Evolutionary conservation across 2,113 vertebrate species (phyloP).

Genomic region (Thomomys bottae): DNA sequence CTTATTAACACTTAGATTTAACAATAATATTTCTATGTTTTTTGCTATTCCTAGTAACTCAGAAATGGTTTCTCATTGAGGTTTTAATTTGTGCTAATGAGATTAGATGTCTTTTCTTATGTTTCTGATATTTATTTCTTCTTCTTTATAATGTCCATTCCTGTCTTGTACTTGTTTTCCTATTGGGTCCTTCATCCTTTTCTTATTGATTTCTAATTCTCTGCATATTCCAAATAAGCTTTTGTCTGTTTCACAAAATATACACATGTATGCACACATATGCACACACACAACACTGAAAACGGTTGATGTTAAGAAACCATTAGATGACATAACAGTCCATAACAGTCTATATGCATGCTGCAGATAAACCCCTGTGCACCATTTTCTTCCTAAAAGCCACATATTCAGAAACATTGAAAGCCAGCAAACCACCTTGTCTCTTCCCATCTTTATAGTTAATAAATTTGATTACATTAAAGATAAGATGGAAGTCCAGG

Average conservation of each 20-base stretch:
- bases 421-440: neutral
- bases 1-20: conserved; percentile 2
- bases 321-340: too few species aligned
- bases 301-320: too few species aligned
- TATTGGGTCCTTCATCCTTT: neutral
- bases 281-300: too few species aligned
- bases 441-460: neutral
- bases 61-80: neutral
- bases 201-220: neutral
- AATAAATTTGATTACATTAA: neutral
- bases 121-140: conserved; percentile 5
- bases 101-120: neutral
- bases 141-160: neutral
- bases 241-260: neutral
- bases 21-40: neutral
- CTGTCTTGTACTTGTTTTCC: neutral
- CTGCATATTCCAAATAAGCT: neutral
- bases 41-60: neutral
- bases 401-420: too few species aligned
- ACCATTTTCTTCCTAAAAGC: too few species aligned
- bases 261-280: neutral
- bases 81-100: neutral
- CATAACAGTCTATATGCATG: too few species aligned
- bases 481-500: conserved; percentile 25
- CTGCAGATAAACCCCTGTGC: too few species aligned